These are phyloP conservation scores for Lycorma delicatula DNA, from an alignment of 1,140 invertebrate species.

Conservation along the genomic window DNA sequence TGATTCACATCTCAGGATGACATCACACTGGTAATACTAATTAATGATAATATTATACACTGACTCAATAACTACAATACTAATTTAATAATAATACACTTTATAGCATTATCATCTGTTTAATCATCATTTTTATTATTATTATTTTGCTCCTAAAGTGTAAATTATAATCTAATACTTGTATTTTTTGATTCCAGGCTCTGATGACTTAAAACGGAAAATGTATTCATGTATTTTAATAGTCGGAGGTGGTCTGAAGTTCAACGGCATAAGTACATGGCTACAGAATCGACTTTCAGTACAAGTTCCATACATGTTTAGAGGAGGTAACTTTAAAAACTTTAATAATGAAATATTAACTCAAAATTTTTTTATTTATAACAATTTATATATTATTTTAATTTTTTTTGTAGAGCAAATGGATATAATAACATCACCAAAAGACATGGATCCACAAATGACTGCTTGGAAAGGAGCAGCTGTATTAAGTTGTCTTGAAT, in stretches of 20 bases:
- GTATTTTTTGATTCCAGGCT: conserved; percentile 39
- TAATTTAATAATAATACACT: background rate
- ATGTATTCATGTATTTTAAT: conserved; percentile 91
- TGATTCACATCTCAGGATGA: no score
- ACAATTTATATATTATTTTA: conserved; percentile 9
- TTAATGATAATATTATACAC: no score
- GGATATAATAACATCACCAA: conserved; percentile 71
- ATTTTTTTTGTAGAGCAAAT: conserved; percentile 50
- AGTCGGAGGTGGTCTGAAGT: conserved; percentile 84
- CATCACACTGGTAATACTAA: no score
- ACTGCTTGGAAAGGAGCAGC: conserved; percentile 91
- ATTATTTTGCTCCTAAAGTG: no score
- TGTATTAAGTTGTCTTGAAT: conserved; percentile 85
- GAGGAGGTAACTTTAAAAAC: conserved; percentile 52
- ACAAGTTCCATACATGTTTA: conserved; percentile 69
- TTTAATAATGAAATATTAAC: no score
- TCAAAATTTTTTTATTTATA: conserved; percentile 12
- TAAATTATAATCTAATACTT: no score
- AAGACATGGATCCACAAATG: conserved; percentile 84
- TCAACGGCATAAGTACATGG: conserved; percentile 79
- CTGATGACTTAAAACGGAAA: conserved; percentile 83
- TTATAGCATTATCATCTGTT: no score
- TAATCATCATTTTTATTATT: no score
- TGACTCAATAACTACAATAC: no score
- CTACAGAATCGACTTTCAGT: conserved; percentile 76